Evolutionary conservation across 2,888 invertebrate genomes (phyloP).

Genomic region (Macrosoma leucophasiata): DNA sequence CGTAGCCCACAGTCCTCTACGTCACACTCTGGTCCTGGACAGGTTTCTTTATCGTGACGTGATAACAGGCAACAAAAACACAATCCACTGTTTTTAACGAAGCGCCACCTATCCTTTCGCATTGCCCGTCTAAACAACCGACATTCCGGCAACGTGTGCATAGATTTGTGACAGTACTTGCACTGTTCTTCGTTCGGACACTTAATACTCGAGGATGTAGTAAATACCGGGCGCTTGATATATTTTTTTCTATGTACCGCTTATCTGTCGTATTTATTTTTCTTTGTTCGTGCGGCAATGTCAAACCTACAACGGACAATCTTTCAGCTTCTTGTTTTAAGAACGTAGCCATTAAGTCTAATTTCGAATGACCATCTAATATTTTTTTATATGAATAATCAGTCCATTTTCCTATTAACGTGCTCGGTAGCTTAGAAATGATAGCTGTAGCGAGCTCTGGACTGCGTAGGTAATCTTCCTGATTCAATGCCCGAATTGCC

Average conservation of each 20-base stretch:
- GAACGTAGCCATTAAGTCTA: conserved; percentile 17
- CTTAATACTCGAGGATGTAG: too few relatives aligned
- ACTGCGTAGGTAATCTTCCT: conserved; percentile 10
- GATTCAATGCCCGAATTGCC: conserved; percentile 11
- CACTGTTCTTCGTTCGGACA: conserved; percentile 1
- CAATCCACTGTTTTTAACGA: conserved; percentile 6
- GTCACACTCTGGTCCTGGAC: conserved; percentile 12
- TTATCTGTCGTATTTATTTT: too few relatives aligned
- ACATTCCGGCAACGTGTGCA: conserved; percentile 5
- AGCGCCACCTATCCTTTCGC: conserved; percentile 3
- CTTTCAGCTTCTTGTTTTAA: conserved; percentile 14
- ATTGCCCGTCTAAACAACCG: too few relatives aligned
- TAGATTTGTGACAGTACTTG: conserved; percentile 1
- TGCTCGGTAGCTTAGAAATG: conserved; percentile 13
- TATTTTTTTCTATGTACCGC: not conserved
- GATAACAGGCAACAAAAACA: too few relatives aligned
- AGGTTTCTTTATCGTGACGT: conserved; percentile 4
- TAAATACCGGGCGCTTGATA: conserved; percentile 6
- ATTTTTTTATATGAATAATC: conserved; percentile 16
- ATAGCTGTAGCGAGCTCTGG: conserved; percentile 11
- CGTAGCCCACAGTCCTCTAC: conserved; percentile 14
- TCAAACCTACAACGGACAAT: too few relatives aligned
- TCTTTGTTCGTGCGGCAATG: too few relatives aligned
- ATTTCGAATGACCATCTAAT: conserved; percentile 6
- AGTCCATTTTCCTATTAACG: conserved; percentile 18